These are phyloP conservation scores for Biston stratarius DNA, from an alignment of 2,888 invertebrate species.

Conservation along the genomic window DNA sequence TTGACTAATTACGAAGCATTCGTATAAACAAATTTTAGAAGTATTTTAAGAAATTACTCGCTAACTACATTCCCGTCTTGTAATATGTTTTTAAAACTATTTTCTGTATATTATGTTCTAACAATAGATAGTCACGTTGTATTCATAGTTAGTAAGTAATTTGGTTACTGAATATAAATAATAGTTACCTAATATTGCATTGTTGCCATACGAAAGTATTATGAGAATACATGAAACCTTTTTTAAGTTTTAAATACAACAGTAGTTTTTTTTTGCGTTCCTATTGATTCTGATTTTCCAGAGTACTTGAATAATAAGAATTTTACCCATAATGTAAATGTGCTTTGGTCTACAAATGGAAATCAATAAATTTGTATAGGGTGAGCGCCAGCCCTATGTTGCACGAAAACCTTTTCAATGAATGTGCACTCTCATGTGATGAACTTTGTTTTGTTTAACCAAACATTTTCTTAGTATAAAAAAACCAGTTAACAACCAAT, in stretches of 20 bases:
- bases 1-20: background rate
- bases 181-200: constrained; percentile 79
- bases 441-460: no score
- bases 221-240: constrained; percentile 27
- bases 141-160: constrained; percentile 48
- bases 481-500: no score
- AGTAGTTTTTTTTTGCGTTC: background rate
- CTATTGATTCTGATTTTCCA: background rate
- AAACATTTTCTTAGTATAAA: no score
- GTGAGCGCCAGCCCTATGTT: no score
- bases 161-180: constrained; percentile 55
- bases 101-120: constrained; percentile 73
- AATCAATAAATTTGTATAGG: no score
- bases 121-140: constrained; percentile 44
- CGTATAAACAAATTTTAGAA: constrained; percentile 14
- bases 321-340: no score
- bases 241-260: background rate
- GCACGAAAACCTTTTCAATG: no score
- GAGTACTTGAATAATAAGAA: background rate
- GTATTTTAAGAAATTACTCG: constrained; percentile 40
- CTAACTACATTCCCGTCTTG: constrained; percentile 67
- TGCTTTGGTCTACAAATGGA: no score
- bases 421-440: no score
- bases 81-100: constrained; percentile 58
- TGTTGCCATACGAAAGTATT: constrained; percentile 80